A percentile compares a stretch with the other conserved stretches of the same genome.
Conservation (phyloP, 2,888 invertebrate species). For the Tetramorium bicarinatum region DNA sequence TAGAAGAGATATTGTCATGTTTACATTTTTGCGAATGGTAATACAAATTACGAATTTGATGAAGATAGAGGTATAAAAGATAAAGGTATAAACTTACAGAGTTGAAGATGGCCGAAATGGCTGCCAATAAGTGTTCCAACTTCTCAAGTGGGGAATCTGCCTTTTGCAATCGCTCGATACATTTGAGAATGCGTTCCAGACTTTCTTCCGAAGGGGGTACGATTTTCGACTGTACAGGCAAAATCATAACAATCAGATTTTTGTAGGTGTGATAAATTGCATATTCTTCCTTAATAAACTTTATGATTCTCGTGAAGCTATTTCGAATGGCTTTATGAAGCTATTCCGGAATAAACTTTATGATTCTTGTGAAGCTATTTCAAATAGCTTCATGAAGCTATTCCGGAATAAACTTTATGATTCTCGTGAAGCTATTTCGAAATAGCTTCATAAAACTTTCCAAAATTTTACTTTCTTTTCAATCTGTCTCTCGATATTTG, state of each 20-base stretch:
- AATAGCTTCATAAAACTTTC: too few species aligned
- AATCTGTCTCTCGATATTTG: too few species aligned
- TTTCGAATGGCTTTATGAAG: neutral
- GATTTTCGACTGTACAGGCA: conserved; percentile 89
- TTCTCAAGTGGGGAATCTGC: conserved; percentile 98
- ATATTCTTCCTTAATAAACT: neutral
- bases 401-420: too few species aligned
- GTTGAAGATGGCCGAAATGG: conserved; percentile 95
- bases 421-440: too few species aligned
- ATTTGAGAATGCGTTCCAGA: conserved; percentile 92
- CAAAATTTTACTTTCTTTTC: too few species aligned
- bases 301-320: neutral
- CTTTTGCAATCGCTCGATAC: conserved; percentile 94
- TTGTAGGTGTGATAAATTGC: neutral
- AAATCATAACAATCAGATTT: conserved; percentile 69
- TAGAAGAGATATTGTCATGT: neutral
- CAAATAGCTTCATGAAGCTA: too few species aligned
- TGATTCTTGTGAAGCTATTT: too few species aligned
- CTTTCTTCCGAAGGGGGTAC: conserved; percentile 92
- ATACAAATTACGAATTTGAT: neutral
- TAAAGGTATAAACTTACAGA: conserved; percentile 87
- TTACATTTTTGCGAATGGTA: neutral
- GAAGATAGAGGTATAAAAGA: neutral
- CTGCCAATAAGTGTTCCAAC: conserved; percentile 95
- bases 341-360: too few species aligned